Evolutionary conservation across 2,888 invertebrate species (phyloP).

Genomic region (Siphlonurus alternatus): DNA sequence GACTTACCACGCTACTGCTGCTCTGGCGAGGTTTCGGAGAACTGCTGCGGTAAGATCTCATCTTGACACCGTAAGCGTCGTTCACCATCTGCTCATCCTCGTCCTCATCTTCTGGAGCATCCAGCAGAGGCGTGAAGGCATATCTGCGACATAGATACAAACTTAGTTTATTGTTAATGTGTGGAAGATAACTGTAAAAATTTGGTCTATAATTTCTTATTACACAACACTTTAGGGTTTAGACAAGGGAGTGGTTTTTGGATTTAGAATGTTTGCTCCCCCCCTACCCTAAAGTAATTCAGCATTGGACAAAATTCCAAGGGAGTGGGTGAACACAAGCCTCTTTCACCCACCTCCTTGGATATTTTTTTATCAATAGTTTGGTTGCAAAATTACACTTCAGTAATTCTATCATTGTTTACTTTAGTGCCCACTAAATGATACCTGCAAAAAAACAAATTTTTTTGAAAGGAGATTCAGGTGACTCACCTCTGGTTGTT

Average conservation of each 20-base stretch:
- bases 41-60: neutral
- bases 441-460: too few species aligned
- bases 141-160: too few species aligned
- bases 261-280: neutral
- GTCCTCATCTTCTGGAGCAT: slow-evolving; percentile 65
- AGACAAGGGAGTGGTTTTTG: neutral
- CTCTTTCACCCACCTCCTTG: too few species aligned
- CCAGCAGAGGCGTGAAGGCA: slow-evolving; percentile 84
- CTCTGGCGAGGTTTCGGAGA: neutral
- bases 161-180: too few species aligned
- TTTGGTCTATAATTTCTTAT: neutral
- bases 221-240: neutral
- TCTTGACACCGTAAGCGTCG: slow-evolving; percentile 54
- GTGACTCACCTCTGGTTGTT: slow-evolving; percentile 76
- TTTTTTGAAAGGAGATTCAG: too few species aligned
- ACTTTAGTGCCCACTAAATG: too few species aligned
- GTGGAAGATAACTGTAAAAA: neutral
- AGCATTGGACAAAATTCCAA: too few species aligned
- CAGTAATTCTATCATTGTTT: too few species aligned
- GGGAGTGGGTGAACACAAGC: too few species aligned
- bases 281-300: too few species aligned
- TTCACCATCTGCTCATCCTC: slow-evolving; percentile 68
- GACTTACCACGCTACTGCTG: slow-evolving; percentile 5
- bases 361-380: too few species aligned
- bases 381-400: too few species aligned